phyloP scores from a whole-genome alignment of 2,888 invertebrate genomes.

The Anorthoa munda region DNA sequence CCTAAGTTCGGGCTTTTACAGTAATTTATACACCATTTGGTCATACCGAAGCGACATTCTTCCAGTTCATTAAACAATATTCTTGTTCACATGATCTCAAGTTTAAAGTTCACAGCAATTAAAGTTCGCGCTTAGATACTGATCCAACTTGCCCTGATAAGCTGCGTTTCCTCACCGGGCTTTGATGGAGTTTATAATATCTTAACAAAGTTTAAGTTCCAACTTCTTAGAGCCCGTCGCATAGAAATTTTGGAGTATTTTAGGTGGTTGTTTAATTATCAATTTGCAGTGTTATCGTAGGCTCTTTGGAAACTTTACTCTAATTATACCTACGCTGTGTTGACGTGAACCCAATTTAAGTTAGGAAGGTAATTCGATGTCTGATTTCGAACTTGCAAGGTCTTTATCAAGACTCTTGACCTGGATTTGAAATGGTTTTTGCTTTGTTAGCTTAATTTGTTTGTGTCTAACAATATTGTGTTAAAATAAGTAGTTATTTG shows the following conservation, averaged over 20 bases:
- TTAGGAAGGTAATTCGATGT: slow-evolving; percentile 19
- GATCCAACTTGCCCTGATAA: slow-evolving; percentile 57
- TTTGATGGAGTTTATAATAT: slow-evolving; percentile 66
- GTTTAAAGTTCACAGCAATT: slow-evolving; percentile 52
- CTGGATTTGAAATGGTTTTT: slow-evolving; percentile 7
- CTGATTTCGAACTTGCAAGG: slow-evolving; percentile 31
- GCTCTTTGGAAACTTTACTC: slow-evolving; percentile 19
- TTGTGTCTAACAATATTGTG: not conserved
- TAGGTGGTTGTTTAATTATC: slow-evolving; percentile 38
- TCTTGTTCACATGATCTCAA: slow-evolving; percentile 12
- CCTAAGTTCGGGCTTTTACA: too few relatives aligned
- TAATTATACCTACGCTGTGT: slow-evolving; percentile 22
- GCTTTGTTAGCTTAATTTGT: not conserved
- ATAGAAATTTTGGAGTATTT: slow-evolving; percentile 34
- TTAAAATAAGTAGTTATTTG: not conserved
- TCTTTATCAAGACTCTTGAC: slow-evolving; percentile 18
- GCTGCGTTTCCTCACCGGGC: slow-evolving; percentile 49
- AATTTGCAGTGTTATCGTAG: slow-evolving; percentile 47
- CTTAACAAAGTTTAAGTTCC: slow-evolving; percentile 60
- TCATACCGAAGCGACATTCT: not conserved
- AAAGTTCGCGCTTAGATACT: slow-evolving; percentile 56
- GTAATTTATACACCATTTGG: too few relatives aligned
- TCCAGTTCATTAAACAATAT: not conserved
- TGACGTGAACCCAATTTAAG: slow-evolving; percentile 47
- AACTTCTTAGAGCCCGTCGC: slow-evolving; percentile 38